Conservation (phyloP, 1,140 invertebrate genomes). For the Cyclargus thomasi region DNA sequence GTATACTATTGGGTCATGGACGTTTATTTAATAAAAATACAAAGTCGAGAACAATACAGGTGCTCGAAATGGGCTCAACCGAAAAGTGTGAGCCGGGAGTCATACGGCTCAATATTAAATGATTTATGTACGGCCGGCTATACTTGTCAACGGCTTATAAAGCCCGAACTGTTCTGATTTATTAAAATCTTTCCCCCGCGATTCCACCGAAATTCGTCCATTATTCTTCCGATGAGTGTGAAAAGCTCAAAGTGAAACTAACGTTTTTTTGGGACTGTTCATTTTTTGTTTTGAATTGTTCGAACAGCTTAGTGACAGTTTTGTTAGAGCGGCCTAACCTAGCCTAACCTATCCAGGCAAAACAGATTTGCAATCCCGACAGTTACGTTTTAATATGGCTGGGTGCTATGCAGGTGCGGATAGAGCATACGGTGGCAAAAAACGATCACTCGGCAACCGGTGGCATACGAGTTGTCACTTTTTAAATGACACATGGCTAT, state of each 20-base stretch:
- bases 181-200: conserved; percentile 11
- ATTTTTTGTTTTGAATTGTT: too few species aligned
- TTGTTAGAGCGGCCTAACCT: too few species aligned
- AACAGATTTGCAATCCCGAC: too few species aligned
- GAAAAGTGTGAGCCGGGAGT: not conserved
- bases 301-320: too few species aligned
- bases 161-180: conserved; percentile 6
- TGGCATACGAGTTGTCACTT: too few species aligned
- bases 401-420: too few species aligned
- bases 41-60: conserved; percentile 10
- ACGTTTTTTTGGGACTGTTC: not conserved
- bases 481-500: too few species aligned
- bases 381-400: too few species aligned
- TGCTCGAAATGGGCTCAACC: conserved; percentile 11
- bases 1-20: not conserved
- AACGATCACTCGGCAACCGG: too few species aligned
- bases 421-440: too few species aligned
- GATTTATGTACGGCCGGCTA: conserved; percentile 12
- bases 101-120: conserved; percentile 11
- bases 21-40: conserved; percentile 11
- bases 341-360: too few species aligned
- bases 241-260: not conserved
- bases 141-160: conserved; percentile 14
- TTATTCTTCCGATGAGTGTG: not conserved
- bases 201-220: not conserved